Evolutionary conservation across 1,140 invertebrate species (phyloP).

Genomic region (Eurosta solidaginis): DNA sequence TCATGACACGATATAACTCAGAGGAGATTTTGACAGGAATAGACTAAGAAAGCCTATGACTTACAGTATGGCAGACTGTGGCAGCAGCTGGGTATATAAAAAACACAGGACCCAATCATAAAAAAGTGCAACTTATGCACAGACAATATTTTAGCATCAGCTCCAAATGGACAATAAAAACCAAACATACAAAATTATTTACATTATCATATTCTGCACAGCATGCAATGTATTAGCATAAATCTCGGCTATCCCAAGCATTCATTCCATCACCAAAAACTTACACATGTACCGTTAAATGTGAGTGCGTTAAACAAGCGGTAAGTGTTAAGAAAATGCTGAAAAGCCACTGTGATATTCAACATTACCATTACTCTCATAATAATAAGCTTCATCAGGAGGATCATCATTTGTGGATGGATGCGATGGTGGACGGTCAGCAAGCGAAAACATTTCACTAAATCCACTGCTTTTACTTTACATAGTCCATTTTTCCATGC

Average conservation of each 20-base stretch:
- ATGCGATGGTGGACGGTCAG: too few species aligned
- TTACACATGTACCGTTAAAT: background rate
- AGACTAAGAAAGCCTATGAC: too few species aligned
- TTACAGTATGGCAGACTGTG: too few species aligned
- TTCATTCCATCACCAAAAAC: background rate
- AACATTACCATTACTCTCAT: slow-evolving; percentile 3
- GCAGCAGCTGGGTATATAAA: too few species aligned
- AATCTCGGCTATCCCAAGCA: slow-evolving; percentile 29
- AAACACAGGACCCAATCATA: slow-evolving; percentile 1
- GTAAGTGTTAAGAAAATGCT: background rate
- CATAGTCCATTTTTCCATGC: background rate
- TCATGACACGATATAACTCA: too few species aligned
- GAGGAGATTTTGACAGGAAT: too few species aligned
- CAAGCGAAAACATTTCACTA: background rate
- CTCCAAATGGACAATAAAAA: slow-evolving; percentile 27
- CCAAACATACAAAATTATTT: slow-evolving; percentile 40
- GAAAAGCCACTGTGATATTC: slow-evolving; percentile 57
- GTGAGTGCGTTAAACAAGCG: background rate
- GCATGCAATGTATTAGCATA: slow-evolving; percentile 9
- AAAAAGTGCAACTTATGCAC: slow-evolving; percentile 41
- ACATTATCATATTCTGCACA: slow-evolving; percentile 47
- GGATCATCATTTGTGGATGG: background rate
- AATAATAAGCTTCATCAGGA: slow-evolving; percentile 17
- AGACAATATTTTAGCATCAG: slow-evolving; percentile 38
- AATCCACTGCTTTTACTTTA: background rate